phyloP scores from a whole-genome alignment of 2,888 invertebrate species.

The Temnothorax unifasciatus region DNA sequence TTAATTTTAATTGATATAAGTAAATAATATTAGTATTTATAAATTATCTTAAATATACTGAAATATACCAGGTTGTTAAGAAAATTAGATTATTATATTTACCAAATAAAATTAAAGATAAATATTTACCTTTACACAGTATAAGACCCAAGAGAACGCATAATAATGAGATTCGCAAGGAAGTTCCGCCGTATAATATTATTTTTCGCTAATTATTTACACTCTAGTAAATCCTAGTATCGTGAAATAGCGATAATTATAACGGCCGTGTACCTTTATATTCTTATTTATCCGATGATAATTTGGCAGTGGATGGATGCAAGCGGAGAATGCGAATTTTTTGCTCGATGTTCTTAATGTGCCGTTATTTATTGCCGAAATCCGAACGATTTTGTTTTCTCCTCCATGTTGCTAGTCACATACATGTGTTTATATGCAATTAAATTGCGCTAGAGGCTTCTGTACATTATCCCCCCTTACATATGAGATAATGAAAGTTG shows the following conservation, averaged over 20 bases:
- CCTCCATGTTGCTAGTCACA: constrained; percentile 68
- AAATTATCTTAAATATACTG: background rate
- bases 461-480: constrained; percentile 50
- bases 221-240: background rate
- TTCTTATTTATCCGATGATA: constrained; percentile 41
- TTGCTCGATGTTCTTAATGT: constrained; percentile 75
- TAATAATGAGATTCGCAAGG: constrained; percentile 15
- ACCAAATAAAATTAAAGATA: background rate
- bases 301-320: constrained; percentile 78
- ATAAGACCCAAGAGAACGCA: background rate
- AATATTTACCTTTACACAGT: background rate
- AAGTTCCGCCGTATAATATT: background rate
- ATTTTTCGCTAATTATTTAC: background rate
- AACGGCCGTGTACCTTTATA: background rate
- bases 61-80: background rate
- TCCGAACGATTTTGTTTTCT: constrained; percentile 14
- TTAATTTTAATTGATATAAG: background rate
- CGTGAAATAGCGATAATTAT: background rate
- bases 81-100: background rate
- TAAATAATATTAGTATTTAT: background rate
- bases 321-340: constrained; percentile 72
- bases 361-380: constrained; percentile 58
- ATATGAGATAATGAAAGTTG: constrained; percentile 33
- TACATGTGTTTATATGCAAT: constrained; percentile 72
- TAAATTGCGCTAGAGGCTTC: constrained; percentile 69